These are phyloP conservation scores for Pipistrellus nathusii DNA, from an alignment of 2,797 vertebrate species.

Conservation along the genomic window DNA sequence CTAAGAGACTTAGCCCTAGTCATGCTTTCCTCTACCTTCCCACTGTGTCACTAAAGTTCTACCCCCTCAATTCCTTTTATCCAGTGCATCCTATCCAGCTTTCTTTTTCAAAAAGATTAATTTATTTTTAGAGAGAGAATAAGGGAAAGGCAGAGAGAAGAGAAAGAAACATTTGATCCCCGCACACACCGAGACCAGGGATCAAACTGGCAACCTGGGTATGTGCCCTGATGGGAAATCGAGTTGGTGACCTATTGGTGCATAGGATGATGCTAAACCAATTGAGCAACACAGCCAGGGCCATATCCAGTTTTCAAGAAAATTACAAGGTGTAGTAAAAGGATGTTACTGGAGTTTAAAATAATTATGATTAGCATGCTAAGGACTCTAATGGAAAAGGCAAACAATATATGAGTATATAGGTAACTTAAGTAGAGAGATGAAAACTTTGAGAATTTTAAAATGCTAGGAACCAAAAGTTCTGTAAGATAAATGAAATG, in stretches of 20 bases:
- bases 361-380: neutral
- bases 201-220: neutral
- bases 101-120: neutral
- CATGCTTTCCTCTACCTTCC: neutral
- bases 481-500: conserved; percentile 14
- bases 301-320: neutral
- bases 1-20: neutral
- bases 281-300: neutral
- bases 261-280: neutral
- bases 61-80: neutral
- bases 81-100: neutral
- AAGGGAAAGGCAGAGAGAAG: neutral
- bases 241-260: neutral
- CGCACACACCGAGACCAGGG: neutral
- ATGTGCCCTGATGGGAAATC: neutral
- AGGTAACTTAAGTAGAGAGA: neutral
- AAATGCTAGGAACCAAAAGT: conserved; percentile 39
- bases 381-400: neutral
- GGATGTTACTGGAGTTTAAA: neutral
- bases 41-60: neutral
- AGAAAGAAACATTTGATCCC: neutral
- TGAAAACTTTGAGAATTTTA: neutral
- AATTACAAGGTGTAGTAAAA: neutral
- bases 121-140: neutral
- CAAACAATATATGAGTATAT: neutral